These are phyloP conservation scores for Phocoena sinus DNA, from an alignment of 2,113 vertebrate genomes.

Conservation along the genomic window DNA sequence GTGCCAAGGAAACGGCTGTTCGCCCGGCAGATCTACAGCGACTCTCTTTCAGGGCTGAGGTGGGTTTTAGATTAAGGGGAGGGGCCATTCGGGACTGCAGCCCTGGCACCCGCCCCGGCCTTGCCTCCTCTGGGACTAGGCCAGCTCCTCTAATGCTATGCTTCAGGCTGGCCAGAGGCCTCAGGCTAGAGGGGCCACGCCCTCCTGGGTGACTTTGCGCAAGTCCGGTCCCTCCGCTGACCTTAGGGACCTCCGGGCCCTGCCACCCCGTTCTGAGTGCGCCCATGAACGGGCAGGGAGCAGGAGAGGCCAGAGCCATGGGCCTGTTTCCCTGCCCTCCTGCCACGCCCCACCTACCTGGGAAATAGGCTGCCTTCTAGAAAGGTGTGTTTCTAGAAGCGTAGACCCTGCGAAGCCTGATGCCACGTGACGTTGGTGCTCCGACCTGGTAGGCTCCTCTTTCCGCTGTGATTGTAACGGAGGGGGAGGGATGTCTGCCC, in stretches of 20 bases:
- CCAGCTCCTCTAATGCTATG: not conserved
- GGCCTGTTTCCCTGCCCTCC: not conserved
- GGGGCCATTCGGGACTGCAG: not conserved
- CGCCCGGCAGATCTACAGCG: accelerated
- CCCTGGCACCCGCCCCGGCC: not conserved
- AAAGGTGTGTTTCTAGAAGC: not conserved
- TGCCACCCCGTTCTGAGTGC: not conserved
- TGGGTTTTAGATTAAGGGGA: not conserved
- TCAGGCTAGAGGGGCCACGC: not conserved
- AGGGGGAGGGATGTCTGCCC: not conserved
- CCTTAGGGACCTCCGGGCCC: not conserved
- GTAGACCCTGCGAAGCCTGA: not conserved
- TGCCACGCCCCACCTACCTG: not conserved
- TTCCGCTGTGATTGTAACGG: not conserved
- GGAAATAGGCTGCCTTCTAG: not conserved
- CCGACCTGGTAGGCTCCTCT: not conserved
- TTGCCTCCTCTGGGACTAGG: not conserved
- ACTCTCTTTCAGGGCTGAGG: not conserved
- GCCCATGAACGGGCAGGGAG: accelerated
- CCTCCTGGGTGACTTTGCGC: not conserved
- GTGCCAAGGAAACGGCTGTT: not conserved
- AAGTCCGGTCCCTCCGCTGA: not conserved
- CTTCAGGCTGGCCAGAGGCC: not conserved
- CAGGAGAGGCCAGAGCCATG: no score
- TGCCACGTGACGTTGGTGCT: not conserved